These are phyloP conservation scores for Druceiella hillmani DNA, from an alignment of 2,888 invertebrate genomes.

Conservation along the genomic window DNA sequence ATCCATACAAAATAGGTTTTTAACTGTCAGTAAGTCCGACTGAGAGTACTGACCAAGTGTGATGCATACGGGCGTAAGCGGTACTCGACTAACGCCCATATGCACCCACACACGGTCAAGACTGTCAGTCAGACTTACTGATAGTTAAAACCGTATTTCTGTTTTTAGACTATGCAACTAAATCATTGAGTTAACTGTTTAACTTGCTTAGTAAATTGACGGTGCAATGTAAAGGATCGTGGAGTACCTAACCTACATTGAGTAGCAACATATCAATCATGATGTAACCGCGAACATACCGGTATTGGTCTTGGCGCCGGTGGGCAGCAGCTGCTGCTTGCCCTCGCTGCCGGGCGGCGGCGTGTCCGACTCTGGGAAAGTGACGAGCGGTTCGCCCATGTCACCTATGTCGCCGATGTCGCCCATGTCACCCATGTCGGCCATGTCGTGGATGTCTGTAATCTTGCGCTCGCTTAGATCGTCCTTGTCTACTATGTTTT, in stretches of 20 bases:
- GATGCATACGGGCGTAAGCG: no score
- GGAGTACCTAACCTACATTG: no score
- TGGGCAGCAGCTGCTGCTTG: slow-evolving; percentile 36
- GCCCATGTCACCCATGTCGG: slow-evolving; percentile 46
- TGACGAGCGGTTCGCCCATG: slow-evolving; percentile 64
- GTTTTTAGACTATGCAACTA: no score
- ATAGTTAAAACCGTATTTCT: no score
- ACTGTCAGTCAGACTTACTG: no score
- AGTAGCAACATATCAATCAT: no score
- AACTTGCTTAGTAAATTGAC: not conserved
- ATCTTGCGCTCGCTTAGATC: slow-evolving; percentile 42
- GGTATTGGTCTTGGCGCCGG: slow-evolving; percentile 34
- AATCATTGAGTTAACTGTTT: no score
- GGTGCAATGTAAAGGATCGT: slow-evolving; percentile 67
- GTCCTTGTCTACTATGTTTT: slow-evolving; percentile 70
- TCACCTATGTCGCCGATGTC: slow-evolving; percentile 49
- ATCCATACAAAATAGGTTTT: no score
- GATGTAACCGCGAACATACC: slow-evolving; percentile 50
- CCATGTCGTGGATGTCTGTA: slow-evolving; percentile 45
- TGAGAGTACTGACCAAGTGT: no score
- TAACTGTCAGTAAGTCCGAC: no score
- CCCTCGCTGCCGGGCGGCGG: slow-evolving; percentile 52
- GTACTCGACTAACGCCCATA: no score
- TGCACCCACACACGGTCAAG: no score
- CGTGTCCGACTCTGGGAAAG: slow-evolving; percentile 76